A percentile compares a stretch with the other conserved stretches of the same genome.
These are phyloP conservation scores for Gymnobelideus leadbeateri DNA, from an alignment of 2,113 vertebrate genomes.

Conservation along the genomic window DNA sequence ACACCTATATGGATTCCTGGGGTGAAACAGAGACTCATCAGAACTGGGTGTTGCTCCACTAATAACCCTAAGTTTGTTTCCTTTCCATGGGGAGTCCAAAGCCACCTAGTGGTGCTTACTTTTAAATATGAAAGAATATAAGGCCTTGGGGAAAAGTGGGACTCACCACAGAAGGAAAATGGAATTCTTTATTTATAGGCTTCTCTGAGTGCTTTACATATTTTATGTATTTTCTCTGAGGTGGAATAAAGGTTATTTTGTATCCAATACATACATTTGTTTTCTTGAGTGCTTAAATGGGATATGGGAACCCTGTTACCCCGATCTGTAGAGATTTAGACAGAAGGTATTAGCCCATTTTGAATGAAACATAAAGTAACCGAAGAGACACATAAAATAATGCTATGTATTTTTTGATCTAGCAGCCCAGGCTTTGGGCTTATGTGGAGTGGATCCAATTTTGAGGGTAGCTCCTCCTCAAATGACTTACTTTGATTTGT, in stretches of 20 bases:
- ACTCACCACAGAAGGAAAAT: neutral
- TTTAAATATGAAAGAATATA: neutral
- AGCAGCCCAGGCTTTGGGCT: neutral
- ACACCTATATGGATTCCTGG: neutral
- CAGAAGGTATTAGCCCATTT: neutral
- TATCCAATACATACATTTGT: neutral
- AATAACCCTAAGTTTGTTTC: neutral
- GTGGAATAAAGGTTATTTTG: neutral
- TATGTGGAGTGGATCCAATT: too few relatives aligned
- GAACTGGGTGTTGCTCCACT: neutral
- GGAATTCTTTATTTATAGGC: neutral
- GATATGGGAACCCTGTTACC: neutral
- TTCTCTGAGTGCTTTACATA: neutral
- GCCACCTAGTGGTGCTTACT: neutral
- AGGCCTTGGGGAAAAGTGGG: neutral
- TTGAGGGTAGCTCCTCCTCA: too few relatives aligned
- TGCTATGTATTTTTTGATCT: neutral
- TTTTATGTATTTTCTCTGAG: neutral
- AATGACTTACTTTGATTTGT: too few relatives aligned
- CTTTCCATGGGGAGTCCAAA: too few relatives aligned
- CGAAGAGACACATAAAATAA: neutral
- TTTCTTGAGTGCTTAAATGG: neutral
- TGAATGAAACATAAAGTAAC: neutral
- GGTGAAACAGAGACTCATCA: neutral
- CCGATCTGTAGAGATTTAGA: neutral